phyloP scores from a whole-genome alignment of 2,797 vertebrate genomes.

The Sebastes nivosus region DNA sequence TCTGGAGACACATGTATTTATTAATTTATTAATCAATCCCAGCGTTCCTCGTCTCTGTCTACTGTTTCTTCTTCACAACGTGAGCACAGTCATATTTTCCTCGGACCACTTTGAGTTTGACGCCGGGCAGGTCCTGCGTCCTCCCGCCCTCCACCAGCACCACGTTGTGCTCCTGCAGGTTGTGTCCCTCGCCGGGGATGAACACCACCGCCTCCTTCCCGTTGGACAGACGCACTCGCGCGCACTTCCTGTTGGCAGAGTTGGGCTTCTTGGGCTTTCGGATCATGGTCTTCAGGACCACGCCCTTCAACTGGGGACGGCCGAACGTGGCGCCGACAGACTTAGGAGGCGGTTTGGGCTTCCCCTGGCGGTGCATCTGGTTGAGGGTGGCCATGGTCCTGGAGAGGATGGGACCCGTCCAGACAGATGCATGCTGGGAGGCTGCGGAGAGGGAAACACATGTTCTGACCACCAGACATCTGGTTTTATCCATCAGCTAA shows the following conservation, averaged over 20 bases:
- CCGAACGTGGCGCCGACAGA: constrained; percentile 77
- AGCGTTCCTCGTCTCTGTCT: neutral
- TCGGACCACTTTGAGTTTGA: constrained; percentile 88
- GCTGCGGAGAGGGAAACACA: constrained; percentile 38
- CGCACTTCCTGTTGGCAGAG: constrained; percentile 94
- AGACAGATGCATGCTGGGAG: constrained; percentile 51
- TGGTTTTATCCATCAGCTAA: neutral
- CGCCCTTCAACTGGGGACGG: constrained; percentile 89
- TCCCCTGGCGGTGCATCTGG: constrained; percentile 90
- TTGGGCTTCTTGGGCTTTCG: constrained; percentile 97
- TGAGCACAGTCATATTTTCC: constrained; percentile 95
- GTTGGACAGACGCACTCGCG: constrained; percentile 87
- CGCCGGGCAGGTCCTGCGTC: constrained; percentile 92
- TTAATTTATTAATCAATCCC: neutral
- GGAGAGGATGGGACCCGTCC: constrained; percentile 63
- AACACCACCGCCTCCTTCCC: constrained; percentile 88
- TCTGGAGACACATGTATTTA: neutral
- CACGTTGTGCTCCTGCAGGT: constrained; percentile 92
- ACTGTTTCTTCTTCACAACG: constrained; percentile 89
- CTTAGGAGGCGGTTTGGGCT: constrained; percentile 29
- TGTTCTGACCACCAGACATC: neutral
- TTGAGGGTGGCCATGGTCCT: constrained; percentile 91
- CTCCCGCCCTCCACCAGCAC: constrained; percentile 90
- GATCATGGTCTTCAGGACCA: constrained; percentile 90
- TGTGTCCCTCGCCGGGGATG: constrained; percentile 94